These are phyloP conservation scores for Onthophagus sagittarius DNA, from an alignment of 2,888 invertebrate species.

Conservation along the genomic window DNA sequence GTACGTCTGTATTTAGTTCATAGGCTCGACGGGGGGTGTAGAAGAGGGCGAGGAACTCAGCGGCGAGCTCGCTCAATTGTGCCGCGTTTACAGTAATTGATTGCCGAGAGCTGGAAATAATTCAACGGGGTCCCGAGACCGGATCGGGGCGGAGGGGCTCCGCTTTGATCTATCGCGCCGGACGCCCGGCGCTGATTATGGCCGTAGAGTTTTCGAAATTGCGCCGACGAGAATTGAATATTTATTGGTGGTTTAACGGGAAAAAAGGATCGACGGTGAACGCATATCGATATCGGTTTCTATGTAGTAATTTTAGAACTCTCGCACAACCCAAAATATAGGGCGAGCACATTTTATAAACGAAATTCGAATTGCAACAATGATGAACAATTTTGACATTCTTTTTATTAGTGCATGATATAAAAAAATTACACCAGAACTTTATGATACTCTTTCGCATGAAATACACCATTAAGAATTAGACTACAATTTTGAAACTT, in stretches of 20 bases:
- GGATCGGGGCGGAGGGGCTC: neutral
- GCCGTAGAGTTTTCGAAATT: neutral
- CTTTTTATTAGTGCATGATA: too few species aligned
- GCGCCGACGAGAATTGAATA: neutral
- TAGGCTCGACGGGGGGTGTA: neutral
- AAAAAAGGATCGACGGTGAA: neutral
- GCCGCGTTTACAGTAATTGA: neutral
- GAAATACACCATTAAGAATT: too few species aligned
- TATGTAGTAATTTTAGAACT: neutral
- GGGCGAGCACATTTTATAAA: neutral
- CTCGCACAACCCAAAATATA: neutral
- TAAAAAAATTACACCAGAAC: too few species aligned
- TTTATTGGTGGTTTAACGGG: neutral
- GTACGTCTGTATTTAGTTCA: neutral
- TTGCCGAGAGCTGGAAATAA: neutral
- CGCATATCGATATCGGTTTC: neutral
- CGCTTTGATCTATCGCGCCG: neutral
- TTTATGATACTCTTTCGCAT: too few species aligned
- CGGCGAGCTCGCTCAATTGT: neutral
- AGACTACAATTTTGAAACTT: too few species aligned
- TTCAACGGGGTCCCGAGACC: neutral
- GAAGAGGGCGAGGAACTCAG: neutral
- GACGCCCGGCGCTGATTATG: neutral
- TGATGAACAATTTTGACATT: too few species aligned
- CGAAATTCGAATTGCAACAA: neutral